A percentile compares a stretch with the other conserved stretches of the same genome.
These are phyloP conservation scores for Drosophila varians DNA, from an alignment of 1,140 invertebrate species.

Conservation along the genomic window DNA sequence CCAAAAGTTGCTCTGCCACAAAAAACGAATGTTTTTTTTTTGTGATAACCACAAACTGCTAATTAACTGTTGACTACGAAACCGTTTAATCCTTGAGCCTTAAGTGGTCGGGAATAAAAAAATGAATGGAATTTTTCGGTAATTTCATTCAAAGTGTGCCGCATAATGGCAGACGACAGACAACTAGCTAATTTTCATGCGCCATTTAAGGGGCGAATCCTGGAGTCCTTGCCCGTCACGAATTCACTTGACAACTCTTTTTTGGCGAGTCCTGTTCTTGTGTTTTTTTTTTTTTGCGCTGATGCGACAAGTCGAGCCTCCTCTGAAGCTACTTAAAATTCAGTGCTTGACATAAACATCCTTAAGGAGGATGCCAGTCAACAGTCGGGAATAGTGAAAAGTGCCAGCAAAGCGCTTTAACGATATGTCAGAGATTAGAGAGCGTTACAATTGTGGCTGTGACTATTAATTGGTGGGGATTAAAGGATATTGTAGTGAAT, in stretches of 20 bases:
- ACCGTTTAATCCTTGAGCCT: constrained; percentile 53
- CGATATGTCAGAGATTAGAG: constrained; percentile 77
- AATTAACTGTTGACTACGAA: constrained; percentile 68
- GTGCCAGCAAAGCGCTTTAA: constrained; percentile 69
- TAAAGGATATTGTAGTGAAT: background rate
- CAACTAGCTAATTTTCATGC: constrained; percentile 81
- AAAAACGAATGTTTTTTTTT: constrained; percentile 18
- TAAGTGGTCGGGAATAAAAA: constrained; percentile 29
- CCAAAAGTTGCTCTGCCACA: constrained; percentile 52
- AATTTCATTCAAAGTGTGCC: constrained; percentile 73
- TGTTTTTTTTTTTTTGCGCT: constrained; percentile 5
- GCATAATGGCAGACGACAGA: constrained; percentile 77
- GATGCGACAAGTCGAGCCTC: constrained; percentile 46
- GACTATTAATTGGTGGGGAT: constrained; percentile 68
- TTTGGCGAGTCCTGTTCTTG: constrained; percentile 24
- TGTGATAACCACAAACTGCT: constrained; percentile 71
- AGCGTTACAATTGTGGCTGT: constrained; percentile 41
- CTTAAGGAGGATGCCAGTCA: constrained; percentile 61
- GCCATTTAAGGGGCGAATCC: constrained; percentile 68
- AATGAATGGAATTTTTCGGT: constrained; percentile 18
- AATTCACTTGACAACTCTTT: constrained; percentile 81
- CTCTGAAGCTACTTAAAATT: constrained; percentile 70
- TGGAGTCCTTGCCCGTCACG: constrained; percentile 46
- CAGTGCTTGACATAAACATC: constrained; percentile 74
- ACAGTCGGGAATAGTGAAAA: constrained; percentile 57